These are phyloP conservation scores for Pholis gunnellus DNA, from an alignment of 2,113 vertebrate species.

Conservation along the genomic window DNA sequence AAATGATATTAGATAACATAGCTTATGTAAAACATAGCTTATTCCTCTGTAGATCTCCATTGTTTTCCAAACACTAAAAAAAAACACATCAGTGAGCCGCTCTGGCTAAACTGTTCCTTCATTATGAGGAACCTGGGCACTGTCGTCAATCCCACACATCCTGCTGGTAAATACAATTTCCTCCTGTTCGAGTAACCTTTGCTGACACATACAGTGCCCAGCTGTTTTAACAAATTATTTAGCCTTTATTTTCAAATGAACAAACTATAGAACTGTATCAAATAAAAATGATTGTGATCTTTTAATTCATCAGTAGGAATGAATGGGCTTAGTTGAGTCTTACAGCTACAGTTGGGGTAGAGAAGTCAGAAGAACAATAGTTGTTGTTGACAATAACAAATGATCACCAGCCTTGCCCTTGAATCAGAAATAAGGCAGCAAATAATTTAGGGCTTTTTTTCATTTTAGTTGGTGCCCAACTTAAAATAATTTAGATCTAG, in stretches of 20 bases:
- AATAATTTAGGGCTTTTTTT: background rate
- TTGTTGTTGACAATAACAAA: background rate
- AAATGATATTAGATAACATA: background rate
- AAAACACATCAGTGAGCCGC: conserved; percentile 16
- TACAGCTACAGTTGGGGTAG: background rate
- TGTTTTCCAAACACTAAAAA: conserved; percentile 21
- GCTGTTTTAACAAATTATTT: background rate
- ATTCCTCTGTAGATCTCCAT: background rate
- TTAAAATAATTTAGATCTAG: background rate
- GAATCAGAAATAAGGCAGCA: background rate
- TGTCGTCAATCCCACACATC: background rate
- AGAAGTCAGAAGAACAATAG: background rate
- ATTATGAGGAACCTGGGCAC: background rate
- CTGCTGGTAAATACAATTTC: background rate
- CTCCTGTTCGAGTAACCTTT: background rate
- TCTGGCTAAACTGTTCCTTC: background rate
- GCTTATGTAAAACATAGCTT: background rate
- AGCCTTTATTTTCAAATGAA: background rate
- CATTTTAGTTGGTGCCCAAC: background rate
- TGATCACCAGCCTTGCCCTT: background rate
- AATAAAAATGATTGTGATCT: background rate
- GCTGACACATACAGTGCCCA: background rate
- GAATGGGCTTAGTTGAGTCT: background rate
- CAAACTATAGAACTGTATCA: background rate
- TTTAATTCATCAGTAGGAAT: background rate